Evolutionary conservation across 2,888 invertebrate genomes (phyloP).

Genomic region (Dromius quadrimaculatus): DNA sequence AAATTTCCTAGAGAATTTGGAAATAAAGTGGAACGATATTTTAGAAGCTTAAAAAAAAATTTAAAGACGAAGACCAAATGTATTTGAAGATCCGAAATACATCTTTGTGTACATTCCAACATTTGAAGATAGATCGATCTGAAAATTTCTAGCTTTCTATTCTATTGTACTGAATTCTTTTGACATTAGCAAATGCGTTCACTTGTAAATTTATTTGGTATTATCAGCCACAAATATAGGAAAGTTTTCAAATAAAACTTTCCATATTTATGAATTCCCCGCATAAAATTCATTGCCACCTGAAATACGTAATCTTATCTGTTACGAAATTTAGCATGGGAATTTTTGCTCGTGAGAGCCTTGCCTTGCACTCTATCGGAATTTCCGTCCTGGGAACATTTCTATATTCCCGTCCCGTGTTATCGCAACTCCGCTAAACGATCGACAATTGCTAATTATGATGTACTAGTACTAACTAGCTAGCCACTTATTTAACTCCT

Average conservation of each 20-base stretch:
- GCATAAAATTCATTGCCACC: background rate
- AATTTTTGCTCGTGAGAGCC: slow-evolving; percentile 26
- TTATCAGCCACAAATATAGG: too few relatives aligned
- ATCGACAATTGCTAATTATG: slow-evolving; percentile 36
- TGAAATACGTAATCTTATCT: slow-evolving; percentile 13
- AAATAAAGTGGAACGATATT: too few relatives aligned
- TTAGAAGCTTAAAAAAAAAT: too few relatives aligned
- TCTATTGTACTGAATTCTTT: too few relatives aligned
- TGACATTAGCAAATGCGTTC: too few relatives aligned
- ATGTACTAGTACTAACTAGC: slow-evolving; percentile 17
- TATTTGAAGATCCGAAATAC: too few relatives aligned
- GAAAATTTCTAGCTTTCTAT: too few relatives aligned
- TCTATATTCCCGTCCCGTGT: slow-evolving; percentile 25
- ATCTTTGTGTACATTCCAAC: too few relatives aligned
- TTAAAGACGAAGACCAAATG: too few relatives aligned
- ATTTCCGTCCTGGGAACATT: slow-evolving; percentile 32
- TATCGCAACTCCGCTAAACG: slow-evolving; percentile 22
- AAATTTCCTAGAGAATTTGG: too few relatives aligned
- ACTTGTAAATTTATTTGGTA: too few relatives aligned
- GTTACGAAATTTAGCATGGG: slow-evolving; percentile 17
- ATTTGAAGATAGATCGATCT: too few relatives aligned
- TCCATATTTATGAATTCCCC: background rate
- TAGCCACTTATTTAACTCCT: background rate
- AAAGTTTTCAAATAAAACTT: background rate
- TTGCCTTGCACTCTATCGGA: slow-evolving; percentile 10